Evolutionary conservation across 2,888 invertebrate genomes (phyloP), one percentile per base, ranked within the genome.

Genomic region (Aleiodes alternator): DNA sequence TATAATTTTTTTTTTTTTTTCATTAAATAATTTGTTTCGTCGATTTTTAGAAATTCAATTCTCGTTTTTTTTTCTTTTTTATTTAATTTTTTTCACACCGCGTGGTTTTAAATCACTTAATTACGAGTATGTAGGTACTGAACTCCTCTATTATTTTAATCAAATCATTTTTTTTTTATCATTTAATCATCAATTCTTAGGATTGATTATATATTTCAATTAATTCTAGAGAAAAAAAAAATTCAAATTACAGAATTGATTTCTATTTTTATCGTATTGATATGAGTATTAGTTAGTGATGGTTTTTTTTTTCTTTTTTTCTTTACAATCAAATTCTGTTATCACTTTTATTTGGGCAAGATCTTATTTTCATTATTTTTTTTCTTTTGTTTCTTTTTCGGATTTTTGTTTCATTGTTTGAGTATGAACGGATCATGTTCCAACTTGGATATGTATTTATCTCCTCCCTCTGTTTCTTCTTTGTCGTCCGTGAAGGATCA

Each of bases 81-180:
- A 23, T 23, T 23, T 23, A 23, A 23, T 23, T 23, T 23, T 23
- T 23, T 23, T 23, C 23, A 1, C 43, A 14, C 50, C 23, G 48
- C 61, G 31, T 57, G 29, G 29, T 66, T 69, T 51, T 55, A 48
- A 56, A 48, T 70, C 34, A 61, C 66, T 73, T 69, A 55, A 64
- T 1, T 55, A 72, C 69, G 66, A 79, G 73, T 76, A 74, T 69
- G 74, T 78, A 77, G 80, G 78, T 80, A 78, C 80, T 68, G 78
- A 76, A 78, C 79, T 75, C 78, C 70, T 79, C 64, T 48, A n/a
- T 43, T 34, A 16, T 11, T 31, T 23, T 31, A 11, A 61, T 57
- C 69, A 55, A 74, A 69, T 73, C 38, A 73, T 70, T 71, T 64
- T 76, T 76, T 68, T 68, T 48, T 73, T 51, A 34, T 76, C 48